These are phyloP conservation scores for Nycticorax nycticorax DNA, from an alignment of 2,113 vertebrate species.

Conservation along the genomic window DNA sequence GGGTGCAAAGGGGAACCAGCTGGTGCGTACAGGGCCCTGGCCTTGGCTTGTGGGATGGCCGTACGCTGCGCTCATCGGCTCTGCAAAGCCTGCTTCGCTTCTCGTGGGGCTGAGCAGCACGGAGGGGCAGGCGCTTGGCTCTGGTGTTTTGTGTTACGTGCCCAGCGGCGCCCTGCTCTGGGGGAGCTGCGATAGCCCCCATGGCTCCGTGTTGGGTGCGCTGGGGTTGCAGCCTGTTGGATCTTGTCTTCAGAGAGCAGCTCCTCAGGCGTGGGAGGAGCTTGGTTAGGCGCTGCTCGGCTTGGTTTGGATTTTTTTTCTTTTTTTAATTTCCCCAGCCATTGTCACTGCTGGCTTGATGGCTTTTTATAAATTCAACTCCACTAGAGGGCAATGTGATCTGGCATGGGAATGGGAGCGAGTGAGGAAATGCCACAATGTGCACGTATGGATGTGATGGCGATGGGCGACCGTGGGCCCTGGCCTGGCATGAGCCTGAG, in stretches of 20 bases:
- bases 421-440: neutral
- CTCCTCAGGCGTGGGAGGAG: neutral
- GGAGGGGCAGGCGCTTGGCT: neutral
- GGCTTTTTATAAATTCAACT: neutral
- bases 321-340: neutral
- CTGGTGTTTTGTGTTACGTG: accelerated
- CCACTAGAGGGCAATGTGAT: conserved; percentile 53
- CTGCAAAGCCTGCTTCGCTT: neutral
- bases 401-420: neutral
- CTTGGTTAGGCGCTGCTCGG: neutral
- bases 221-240: neutral
- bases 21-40: neutral
- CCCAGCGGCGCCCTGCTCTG: accelerated
- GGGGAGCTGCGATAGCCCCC: accelerated
- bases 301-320: neutral
- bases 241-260: accelerated
- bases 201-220: accelerated
- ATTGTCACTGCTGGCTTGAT: neutral
- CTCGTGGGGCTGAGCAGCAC: accelerated
- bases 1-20: neutral
- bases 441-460: accelerated
- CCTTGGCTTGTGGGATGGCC: neutral
- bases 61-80: accelerated
- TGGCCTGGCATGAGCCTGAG: neutral
- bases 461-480: accelerated